Evolutionary conservation across 2,113 vertebrate genomes (phyloP), one percentile per base, ranked within the genome.

Genomic region (Paralichthys olivaceus): DNA sequence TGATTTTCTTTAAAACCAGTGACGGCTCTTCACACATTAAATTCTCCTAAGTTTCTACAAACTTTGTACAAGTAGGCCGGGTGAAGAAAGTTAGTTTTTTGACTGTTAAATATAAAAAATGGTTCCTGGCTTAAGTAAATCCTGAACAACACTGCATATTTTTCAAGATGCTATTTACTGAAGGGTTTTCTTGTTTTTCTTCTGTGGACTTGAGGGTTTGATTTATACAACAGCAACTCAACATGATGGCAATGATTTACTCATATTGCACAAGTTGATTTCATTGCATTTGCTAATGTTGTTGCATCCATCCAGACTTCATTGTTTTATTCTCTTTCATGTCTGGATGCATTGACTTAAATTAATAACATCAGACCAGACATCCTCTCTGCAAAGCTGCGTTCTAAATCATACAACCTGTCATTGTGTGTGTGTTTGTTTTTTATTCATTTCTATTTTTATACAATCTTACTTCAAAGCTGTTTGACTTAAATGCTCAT

Each of bases 311-410:
- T 63, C 34, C 34, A 29, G 28, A 20, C 5, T 62, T 25, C 34
- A 43, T 47, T 47, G 40, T 64, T 49, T 19, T 47, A 64, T 64
- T 49, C 23, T 26, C 40, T 47, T 64, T 26, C 62, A 64, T 49
- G 62, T 64, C 43, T 64, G 43, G 40, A 64, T 20, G 62, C 20
- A 28, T 37, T n/a, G 19, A 4, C 58, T 28, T 32, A 28, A 58
- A 26, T 37, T 22, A 25, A 22, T 63, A 25, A 63, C 37, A 15
- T 63, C 4, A 47, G 40, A 34, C 11, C 17, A 34, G 34, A 14
- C 22, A 22, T 40, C 32, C 32, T 61, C 29, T 61, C 29, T 34
- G 57, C 60, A 60, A 34, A 32, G 29, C 29, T 20, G 29, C 26
- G 8, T 7, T 58, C 19, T 32, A n/a, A 59, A 20, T 32, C 17